phyloP scores from a whole-genome alignment of 2,113 vertebrate species.

The Pelodiscus sinensis region DNA sequence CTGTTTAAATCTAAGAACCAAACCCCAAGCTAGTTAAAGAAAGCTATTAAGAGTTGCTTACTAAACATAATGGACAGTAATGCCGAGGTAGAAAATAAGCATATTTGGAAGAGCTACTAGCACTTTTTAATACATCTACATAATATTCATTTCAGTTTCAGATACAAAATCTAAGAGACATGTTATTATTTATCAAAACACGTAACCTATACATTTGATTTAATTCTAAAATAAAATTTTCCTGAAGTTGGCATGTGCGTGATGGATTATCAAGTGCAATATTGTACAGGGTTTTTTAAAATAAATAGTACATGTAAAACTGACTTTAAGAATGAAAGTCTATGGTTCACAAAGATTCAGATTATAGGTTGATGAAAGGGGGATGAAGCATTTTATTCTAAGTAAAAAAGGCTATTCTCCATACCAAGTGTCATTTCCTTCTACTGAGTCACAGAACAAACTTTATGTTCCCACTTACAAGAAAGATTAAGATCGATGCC shows the following conservation, averaged over 20 bases:
- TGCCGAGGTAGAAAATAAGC: neutral
- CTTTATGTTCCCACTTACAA: neutral
- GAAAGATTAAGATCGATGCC: neutral
- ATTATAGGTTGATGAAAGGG: neutral
- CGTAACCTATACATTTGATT: neutral
- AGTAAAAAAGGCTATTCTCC: neutral
- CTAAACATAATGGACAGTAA: neutral
- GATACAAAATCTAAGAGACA: neutral
- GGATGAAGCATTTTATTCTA: neutral
- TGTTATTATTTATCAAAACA: neutral
- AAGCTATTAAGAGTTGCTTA: neutral
- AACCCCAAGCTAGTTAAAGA: neutral
- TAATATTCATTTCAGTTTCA: neutral
- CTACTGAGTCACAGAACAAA: rapidly evolving
- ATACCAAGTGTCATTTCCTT: neutral
- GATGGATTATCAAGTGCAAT: neutral
- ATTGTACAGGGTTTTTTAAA: neutral
- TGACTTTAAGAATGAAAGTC: neutral
- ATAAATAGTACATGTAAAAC: neutral
- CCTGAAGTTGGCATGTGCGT: neutral
- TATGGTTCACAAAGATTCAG: neutral
- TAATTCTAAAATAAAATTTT: neutral
- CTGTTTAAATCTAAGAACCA: neutral
- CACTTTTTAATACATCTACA: neutral
- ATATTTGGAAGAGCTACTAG: neutral